phyloP scores from a whole-genome alignment of 2,888 invertebrate species.

The Callyntrura guangdongensis region DNA sequence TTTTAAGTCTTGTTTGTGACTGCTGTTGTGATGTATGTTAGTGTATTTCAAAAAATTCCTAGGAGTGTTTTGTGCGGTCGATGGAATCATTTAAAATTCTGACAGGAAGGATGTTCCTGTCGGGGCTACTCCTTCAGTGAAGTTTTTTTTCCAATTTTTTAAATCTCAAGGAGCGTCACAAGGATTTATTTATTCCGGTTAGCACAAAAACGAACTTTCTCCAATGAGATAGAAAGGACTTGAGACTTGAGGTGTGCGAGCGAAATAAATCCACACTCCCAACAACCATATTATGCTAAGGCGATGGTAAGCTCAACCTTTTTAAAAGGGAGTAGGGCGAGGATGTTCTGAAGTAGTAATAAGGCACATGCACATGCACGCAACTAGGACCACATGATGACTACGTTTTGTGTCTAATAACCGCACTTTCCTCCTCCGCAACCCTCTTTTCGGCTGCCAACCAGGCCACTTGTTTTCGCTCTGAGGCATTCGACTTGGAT shows the following conservation, averaged over 20 bases:
- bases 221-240: neutral
- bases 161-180: neutral
- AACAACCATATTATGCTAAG: neutral
- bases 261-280: neutral
- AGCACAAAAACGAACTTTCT: neutral
- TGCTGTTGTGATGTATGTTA: neutral
- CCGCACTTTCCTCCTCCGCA: neutral
- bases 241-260: neutral
- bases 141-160: neutral
- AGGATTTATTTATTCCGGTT: constrained; percentile 30
- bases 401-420: neutral
- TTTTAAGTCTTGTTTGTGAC: too few relatives aligned
- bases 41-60: neutral
- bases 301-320: neutral
- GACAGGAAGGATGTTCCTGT: neutral
- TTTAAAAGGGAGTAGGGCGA: neutral
- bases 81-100: neutral
- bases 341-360: neutral
- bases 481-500: neutral
- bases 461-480: neutral
- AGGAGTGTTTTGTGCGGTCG: neutral
- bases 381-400: neutral
- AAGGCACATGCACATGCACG: neutral
- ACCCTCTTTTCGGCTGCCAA: neutral
- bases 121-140: neutral